phyloP scores from a whole-genome alignment of 2,888 invertebrate species.

The Hydraecia micacea region DNA sequence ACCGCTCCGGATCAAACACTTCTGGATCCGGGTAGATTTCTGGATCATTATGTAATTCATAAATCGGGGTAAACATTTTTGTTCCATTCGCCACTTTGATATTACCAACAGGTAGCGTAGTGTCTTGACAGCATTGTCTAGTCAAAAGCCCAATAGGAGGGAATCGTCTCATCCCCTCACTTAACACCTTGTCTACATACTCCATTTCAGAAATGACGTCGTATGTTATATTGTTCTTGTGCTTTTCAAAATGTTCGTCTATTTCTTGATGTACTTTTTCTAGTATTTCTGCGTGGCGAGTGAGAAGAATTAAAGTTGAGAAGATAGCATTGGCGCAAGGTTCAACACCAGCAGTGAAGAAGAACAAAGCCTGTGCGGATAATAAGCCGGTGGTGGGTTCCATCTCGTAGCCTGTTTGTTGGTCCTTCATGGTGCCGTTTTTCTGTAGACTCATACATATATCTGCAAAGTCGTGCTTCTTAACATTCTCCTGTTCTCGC shows the following conservation, averaged over 20 bases:
- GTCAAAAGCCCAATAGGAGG: constrained; percentile 77
- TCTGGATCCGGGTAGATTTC: constrained; percentile 82
- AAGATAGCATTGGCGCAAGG: constrained; percentile 70
- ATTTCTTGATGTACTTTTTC: constrained; percentile 61
- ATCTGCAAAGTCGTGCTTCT: constrained; percentile 79
- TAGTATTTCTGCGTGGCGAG: constrained; percentile 74
- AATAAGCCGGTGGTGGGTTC: constrained; percentile 73
- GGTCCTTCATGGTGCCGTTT: constrained; percentile 72
- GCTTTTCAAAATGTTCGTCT: constrained; percentile 53
- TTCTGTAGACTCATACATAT: constrained; percentile 75
- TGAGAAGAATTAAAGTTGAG: constrained; percentile 72
- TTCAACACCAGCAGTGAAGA: constrained; percentile 78
- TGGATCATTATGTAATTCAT: constrained; percentile 81
- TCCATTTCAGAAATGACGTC: constrained; percentile 73
- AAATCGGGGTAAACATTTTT: constrained; percentile 75
- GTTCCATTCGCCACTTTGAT: constrained; percentile 78
- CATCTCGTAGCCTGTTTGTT: constrained; percentile 72
- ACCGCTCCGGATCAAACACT: constrained; percentile 83
- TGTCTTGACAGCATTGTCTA: constrained; percentile 73
- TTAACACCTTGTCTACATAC: constrained; percentile 77
- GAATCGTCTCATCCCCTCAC: constrained; percentile 75
- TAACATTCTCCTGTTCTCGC: constrained; percentile 71
- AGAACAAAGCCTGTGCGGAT: constrained; percentile 64
- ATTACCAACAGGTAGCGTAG: constrained; percentile 78
- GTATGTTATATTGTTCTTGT: constrained; percentile 38